These are phyloP conservation scores for Scyliorhinus canicula DNA, from an alignment of 2,797 vertebrate species.

Conservation along the genomic window DNA sequence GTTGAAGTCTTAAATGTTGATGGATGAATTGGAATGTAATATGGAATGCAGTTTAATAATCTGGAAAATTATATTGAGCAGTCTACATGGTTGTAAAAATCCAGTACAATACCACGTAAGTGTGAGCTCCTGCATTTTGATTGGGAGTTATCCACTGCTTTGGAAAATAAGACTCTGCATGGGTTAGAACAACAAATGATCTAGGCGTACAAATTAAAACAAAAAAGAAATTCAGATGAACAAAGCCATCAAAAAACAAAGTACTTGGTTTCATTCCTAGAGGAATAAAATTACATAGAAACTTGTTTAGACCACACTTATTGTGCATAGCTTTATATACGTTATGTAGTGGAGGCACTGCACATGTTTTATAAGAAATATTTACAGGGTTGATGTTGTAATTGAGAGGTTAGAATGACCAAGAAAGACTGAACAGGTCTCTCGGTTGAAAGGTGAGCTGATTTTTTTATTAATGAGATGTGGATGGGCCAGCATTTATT, in stretches of 20 bases:
- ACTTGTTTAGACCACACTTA: not conserved
- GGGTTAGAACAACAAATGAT: not conserved
- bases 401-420: no score
- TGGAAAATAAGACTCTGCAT: not conserved
- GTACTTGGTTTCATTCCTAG: not conserved
- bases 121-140: not conserved
- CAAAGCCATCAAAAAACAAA: not conserved
- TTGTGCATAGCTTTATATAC: not conserved
- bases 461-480: no score
- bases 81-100: not conserved
- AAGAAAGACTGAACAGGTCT: no score
- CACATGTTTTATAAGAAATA: not conserved
- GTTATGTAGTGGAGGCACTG: not conserved
- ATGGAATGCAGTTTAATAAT: constrained; percentile 2
- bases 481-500: no score
- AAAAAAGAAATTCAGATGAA: not conserved
- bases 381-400: no score
- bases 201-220: not conserved
- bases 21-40: not conserved
- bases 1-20: no score
- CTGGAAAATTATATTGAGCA: not conserved
- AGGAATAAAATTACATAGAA: not conserved
- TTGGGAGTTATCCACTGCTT: not conserved
- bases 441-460: no score
- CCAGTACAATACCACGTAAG: not conserved